Conservation (phyloP, 2,888 invertebrate species). For the Sussaba pulchella region DNA sequence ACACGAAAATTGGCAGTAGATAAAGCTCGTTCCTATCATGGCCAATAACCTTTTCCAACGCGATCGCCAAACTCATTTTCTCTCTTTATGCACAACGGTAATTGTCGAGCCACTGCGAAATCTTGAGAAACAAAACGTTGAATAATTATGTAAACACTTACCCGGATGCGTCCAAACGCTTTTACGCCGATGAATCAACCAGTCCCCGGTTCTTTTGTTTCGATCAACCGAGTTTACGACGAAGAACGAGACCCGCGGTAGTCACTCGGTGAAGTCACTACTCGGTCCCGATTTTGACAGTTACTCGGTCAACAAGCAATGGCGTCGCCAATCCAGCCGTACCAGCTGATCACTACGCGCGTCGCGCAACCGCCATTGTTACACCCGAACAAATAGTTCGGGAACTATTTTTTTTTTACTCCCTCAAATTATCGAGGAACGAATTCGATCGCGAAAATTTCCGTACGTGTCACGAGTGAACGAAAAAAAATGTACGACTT, state of each 20-base stretch:
- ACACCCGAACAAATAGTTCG: slow-evolving; percentile 71
- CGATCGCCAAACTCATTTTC: too few relatives aligned
- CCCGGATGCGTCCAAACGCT: slow-evolving; percentile 83
- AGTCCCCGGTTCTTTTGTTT: slow-evolving; percentile 75
- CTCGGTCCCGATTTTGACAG: slow-evolving; percentile 75
- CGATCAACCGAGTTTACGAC: slow-evolving; percentile 68
- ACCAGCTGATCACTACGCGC: slow-evolving; percentile 77
- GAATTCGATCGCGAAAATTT: too few relatives aligned
- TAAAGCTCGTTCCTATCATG: slow-evolving; percentile 7
- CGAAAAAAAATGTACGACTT: too few relatives aligned
- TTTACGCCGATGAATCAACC: slow-evolving; percentile 78
- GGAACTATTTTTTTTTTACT: too few relatives aligned
- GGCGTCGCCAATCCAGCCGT: slow-evolving; percentile 70
- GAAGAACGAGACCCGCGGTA: slow-evolving; percentile 69
- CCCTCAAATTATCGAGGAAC: too few relatives aligned
- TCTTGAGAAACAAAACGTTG: not conserved
- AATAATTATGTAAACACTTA: slow-evolving; percentile 69
- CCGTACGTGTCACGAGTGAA: too few relatives aligned
- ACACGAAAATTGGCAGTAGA: too few relatives aligned
- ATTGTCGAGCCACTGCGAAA: too few relatives aligned
- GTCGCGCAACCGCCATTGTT: slow-evolving; percentile 54
- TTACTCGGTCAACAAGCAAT: slow-evolving; percentile 78
- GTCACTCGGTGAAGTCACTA: slow-evolving; percentile 57
- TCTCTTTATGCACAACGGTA: slow-evolving; percentile 11
- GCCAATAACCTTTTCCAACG: slow-evolving; percentile 48